Conservation (phyloP, 2,113 vertebrate species). For the Oreochromis spilurus region DNA sequence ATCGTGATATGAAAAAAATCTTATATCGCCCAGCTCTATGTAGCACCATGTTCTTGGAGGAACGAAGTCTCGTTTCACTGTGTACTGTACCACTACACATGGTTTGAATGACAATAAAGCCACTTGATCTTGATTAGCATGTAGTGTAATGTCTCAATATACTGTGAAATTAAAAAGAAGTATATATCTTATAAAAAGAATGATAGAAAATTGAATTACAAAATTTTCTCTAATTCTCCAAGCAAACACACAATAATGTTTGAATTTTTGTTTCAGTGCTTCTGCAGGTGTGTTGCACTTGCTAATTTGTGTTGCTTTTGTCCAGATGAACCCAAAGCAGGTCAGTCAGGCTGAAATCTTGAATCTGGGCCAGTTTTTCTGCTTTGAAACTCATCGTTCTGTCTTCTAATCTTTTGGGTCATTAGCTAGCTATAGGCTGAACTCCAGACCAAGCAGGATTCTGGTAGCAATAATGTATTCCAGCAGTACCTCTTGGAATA, state of each 20-base stretch:
- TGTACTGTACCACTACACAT: not conserved
- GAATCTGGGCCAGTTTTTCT: not conserved
- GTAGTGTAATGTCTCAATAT: not conserved
- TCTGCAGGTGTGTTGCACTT: not conserved
- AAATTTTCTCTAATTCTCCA: not conserved
- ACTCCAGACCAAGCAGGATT: not conserved
- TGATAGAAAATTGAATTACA: not conserved
- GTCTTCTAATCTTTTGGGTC: not conserved
- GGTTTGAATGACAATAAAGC: not conserved
- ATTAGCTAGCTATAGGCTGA: not conserved
- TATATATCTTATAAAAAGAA: not conserved
- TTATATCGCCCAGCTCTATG: not conserved
- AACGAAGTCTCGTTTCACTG: not conserved
- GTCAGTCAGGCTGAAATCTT: not conserved
- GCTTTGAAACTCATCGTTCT: not conserved
- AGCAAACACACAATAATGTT: not conserved
- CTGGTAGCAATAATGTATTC: not conserved
- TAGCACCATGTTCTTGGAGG: not conserved
- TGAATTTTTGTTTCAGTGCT: not conserved
- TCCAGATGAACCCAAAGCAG: not conserved
- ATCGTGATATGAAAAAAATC: no score
- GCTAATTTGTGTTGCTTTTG: not conserved
- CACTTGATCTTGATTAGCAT: not conserved
- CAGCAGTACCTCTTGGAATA: not conserved
- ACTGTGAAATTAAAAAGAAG: not conserved